Conservation (phyloP, 2,797 vertebrate species). For the Chelidonichthys spinosus region DNA sequence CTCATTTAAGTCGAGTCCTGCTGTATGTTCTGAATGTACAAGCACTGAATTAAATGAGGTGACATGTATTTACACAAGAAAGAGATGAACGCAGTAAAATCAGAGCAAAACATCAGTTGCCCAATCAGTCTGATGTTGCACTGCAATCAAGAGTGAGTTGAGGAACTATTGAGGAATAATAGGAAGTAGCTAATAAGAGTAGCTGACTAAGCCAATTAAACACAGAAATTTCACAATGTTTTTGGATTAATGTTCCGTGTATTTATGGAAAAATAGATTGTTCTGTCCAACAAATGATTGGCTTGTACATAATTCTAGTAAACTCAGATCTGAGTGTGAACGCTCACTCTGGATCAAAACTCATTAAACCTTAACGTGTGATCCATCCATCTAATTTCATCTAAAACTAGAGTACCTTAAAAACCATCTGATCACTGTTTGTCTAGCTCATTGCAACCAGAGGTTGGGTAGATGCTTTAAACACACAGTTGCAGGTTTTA, state of each 20-base stretch:
- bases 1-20: background rate
- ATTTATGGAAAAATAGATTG: background rate
- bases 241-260: background rate
- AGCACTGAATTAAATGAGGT: background rate
- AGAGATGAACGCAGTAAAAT: background rate
- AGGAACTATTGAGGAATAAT: background rate
- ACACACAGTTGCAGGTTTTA: background rate
- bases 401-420: background rate
- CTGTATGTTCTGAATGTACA: background rate
- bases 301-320: background rate
- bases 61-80: background rate
- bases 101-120: background rate
- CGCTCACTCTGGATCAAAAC: background rate
- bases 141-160: background rate
- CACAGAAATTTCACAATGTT: background rate
- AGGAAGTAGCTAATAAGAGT: background rate
- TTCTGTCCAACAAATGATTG: background rate
- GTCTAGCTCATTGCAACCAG: background rate
- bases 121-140: background rate
- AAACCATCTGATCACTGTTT: too few species aligned
- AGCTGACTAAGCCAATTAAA: background rate
- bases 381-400: background rate
- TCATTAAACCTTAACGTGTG: too few species aligned
- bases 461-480: slow-evolving; percentile 1
- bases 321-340: background rate